phyloP scores from a whole-genome alignment of 2,888 invertebrate genomes.

The Taphrorychus bicolor region DNA sequence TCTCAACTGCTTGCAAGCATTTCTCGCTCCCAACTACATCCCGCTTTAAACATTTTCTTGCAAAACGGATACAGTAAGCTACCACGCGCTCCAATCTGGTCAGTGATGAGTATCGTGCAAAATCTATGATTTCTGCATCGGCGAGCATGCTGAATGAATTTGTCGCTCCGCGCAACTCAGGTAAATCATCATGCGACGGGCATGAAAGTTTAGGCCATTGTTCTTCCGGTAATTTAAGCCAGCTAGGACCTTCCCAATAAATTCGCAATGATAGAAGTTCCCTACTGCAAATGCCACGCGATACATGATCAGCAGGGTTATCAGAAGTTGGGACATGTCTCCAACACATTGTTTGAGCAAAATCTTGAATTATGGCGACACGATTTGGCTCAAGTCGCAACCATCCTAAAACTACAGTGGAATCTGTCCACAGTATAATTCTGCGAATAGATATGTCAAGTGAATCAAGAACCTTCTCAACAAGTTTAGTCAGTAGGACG shows the following conservation, averaged over 20 bases:
- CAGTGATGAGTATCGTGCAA: neutral
- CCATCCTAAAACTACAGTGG: slow-evolving; percentile 42
- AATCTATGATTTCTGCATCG: neutral
- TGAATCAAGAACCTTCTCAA: neutral
- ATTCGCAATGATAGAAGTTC: slow-evolving; percentile 8
- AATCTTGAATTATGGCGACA: slow-evolving; percentile 26
- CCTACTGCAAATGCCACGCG: slow-evolving; percentile 19
- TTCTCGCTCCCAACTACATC: neutral
- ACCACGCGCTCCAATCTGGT: slow-evolving; percentile 1
- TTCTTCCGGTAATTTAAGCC: slow-evolving; percentile 2
- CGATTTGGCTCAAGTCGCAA: slow-evolving; percentile 18
- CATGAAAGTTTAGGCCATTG: slow-evolving; percentile 12
- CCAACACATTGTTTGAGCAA: slow-evolving; percentile 20
- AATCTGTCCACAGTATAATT: slow-evolving; percentile 36
- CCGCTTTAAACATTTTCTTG: neutral
- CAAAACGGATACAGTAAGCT: neutral
- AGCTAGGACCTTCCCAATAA: slow-evolving; percentile 24
- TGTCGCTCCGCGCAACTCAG: neutral
- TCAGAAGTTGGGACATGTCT: slow-evolving; percentile 28
- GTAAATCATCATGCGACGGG: neutral
- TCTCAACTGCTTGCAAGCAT: neutral
- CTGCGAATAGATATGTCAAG: neutral
- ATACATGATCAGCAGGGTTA: slow-evolving; percentile 28
- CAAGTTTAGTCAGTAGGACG: slow-evolving; percentile 13
- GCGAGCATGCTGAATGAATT: neutral